Conservation (phyloP, 2,797 vertebrate species). For the Parotocinclus haroldoi region DNA sequence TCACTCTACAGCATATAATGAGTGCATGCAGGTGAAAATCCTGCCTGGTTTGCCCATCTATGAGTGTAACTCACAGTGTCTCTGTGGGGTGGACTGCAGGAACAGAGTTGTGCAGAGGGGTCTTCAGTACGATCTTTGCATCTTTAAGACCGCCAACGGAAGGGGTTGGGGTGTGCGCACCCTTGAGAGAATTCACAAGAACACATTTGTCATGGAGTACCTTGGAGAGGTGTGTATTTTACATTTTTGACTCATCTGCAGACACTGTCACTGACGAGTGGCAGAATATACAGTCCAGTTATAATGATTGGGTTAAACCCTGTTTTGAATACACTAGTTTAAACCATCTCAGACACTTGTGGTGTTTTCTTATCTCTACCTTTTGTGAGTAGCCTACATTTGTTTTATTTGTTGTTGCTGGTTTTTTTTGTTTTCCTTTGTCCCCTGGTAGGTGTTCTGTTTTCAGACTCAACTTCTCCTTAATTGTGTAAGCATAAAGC, state of each 20-base stretch:
- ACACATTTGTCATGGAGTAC: constrained; percentile 92
- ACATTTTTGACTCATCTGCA: not conserved
- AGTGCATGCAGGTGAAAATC: constrained; percentile 77
- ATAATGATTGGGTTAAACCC: too few species aligned
- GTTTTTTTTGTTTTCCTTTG: too few species aligned
- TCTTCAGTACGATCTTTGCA: constrained; percentile 85
- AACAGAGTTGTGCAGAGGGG: constrained; percentile 90
- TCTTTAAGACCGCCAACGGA: constrained; percentile 85
- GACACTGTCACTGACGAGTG: not conserved
- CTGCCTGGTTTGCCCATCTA: constrained; percentile 84
- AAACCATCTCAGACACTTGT: too few species aligned
- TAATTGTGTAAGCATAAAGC: too few species aligned
- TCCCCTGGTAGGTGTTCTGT: too few species aligned
- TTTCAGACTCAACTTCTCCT: too few species aligned
- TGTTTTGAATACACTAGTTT: too few species aligned
- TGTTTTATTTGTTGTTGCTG: too few species aligned
- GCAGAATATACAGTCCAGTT: too few species aligned
- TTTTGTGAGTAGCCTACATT: too few species aligned
- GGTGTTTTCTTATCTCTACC: too few species aligned
- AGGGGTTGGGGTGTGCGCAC: constrained; percentile 88
- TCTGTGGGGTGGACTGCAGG: constrained; percentile 77
- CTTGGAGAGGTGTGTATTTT: constrained; percentile 80
- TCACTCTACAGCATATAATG: constrained; percentile 83
- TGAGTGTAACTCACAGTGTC: constrained; percentile 85
- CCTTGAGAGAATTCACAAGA: constrained; percentile 81